Conservation (phyloP, 2,797 vertebrate genomes). For the Gymnoscopelus microlampas region DNA sequence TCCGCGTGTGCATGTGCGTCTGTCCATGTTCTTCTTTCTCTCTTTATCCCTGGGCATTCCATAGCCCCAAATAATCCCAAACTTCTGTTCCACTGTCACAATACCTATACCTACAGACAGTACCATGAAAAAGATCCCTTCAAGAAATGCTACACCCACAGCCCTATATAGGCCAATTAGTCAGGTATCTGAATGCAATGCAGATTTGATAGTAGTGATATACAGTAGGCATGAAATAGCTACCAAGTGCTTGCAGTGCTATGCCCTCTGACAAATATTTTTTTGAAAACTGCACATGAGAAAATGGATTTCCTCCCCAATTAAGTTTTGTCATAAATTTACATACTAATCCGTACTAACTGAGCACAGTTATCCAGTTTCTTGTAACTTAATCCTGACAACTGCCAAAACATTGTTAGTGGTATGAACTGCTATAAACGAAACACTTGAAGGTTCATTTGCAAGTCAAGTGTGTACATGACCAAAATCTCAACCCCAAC, state of each 20-base stretch:
- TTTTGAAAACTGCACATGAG: neutral
- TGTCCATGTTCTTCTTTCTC: no score
- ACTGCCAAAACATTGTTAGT: neutral
- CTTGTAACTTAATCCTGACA: neutral
- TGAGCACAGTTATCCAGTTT: neutral
- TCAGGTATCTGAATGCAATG: no score
- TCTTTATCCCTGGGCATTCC: no score
- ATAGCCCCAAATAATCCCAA: no score
- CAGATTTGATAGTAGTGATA: neutral
- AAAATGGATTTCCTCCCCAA: neutral
- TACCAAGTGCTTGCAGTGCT: no score
- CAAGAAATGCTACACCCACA: no score
- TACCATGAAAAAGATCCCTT: no score
- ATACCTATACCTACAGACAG: no score
- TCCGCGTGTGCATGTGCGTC: no score
- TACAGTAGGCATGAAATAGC: neutral
- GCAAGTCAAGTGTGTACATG: conserved; percentile 12
- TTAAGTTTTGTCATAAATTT: conserved; percentile 26
- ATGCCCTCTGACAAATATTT: no score
- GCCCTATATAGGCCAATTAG: no score
- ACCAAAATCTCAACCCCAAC: conserved; percentile 13
- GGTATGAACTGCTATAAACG: neutral
- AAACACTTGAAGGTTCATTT: neutral
- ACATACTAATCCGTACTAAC: conserved; percentile 8
- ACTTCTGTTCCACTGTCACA: no score